Percentiles rank a stretch among this genome's conserved stretches.
Conservation (phyloP, 2,797 vertebrate species). For the Pseudochirops cupreus region DNA sequence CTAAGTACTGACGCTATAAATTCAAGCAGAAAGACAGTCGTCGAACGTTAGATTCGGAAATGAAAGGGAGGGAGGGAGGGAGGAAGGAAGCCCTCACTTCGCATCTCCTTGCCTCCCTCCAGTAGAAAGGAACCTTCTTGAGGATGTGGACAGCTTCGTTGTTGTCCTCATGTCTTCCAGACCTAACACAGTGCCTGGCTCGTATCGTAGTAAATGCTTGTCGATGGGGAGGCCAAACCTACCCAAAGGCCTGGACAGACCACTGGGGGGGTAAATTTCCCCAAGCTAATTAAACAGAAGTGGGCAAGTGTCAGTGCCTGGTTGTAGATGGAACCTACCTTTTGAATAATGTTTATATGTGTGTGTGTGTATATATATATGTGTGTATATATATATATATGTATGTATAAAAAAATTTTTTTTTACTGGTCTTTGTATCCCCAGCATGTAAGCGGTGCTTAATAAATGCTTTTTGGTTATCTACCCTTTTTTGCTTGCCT, state of each 20-base stretch:
- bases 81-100: not conserved
- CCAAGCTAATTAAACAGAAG: no score
- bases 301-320: no score
- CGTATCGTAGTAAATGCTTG: not conserved
- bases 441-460: not conserved
- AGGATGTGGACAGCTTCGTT: not conserved
- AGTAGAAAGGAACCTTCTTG: not conserved
- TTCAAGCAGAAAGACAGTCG: not conserved
- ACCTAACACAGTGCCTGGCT: not conserved
- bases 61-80: not conserved
- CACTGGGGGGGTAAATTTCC: no score
- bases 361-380: no score
- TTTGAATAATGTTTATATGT: not conserved
- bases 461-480: not conserved
- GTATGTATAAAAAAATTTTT: no score
- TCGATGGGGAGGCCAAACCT: not conserved
- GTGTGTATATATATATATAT: no score
- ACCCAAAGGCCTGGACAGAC: no score
- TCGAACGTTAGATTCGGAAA: no score
- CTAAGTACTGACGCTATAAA: not conserved
- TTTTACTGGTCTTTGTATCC: not conserved
- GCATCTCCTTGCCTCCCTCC: not conserved
- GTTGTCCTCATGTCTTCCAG: not conserved
- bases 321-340: not conserved
- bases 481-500: not conserved